phyloP scores from a whole-genome alignment of 2,888 invertebrate species.

The Drosophila macrospina region DNA sequence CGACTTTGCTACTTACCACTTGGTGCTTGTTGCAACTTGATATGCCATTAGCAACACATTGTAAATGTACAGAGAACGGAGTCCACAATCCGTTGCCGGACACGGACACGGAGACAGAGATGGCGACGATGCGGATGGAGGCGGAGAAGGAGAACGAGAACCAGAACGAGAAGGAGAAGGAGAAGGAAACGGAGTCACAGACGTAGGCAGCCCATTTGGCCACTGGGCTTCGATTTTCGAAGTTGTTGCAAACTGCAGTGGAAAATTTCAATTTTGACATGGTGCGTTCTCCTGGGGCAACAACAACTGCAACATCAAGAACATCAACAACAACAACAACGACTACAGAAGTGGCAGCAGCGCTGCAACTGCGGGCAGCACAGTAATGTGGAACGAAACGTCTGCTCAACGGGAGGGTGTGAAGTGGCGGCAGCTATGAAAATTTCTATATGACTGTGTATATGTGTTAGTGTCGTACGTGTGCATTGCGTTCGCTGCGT shows the following conservation, averaged over 20 bases:
- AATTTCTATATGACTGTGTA: slow-evolving; percentile 15
- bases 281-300: slow-evolving; percentile 65
- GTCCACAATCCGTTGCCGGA: slow-evolving; percentile 10
- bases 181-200: slow-evolving; percentile 9
- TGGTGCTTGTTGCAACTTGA: slow-evolving; percentile 54
- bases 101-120: not conserved
- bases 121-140: not conserved
- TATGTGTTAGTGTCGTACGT: slow-evolving; percentile 18
- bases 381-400: slow-evolving; percentile 72
- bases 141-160: not conserved
- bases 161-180: not conserved
- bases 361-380: slow-evolving; percentile 53
- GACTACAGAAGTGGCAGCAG: slow-evolving; percentile 31
- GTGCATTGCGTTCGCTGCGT: slow-evolving; percentile 21
- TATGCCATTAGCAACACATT: slow-evolving; percentile 63
- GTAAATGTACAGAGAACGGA: slow-evolving; percentile 32
- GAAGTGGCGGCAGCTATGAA: slow-evolving; percentile 45
- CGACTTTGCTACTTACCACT: slow-evolving; percentile 38
- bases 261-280: slow-evolving; percentile 77
- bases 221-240: slow-evolving; percentile 68
- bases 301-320: slow-evolving; percentile 36
- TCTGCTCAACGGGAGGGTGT: slow-evolving; percentile 60
- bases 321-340: slow-evolving; percentile 26
- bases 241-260: slow-evolving; percentile 70
- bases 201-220: slow-evolving; percentile 47